Percentiles rank a stretch among this genome's conserved stretches.
These are phyloP conservation scores for Drosophila burlai DNA, from an alignment of 1,140 invertebrate genomes.

Conservation along the genomic window DNA sequence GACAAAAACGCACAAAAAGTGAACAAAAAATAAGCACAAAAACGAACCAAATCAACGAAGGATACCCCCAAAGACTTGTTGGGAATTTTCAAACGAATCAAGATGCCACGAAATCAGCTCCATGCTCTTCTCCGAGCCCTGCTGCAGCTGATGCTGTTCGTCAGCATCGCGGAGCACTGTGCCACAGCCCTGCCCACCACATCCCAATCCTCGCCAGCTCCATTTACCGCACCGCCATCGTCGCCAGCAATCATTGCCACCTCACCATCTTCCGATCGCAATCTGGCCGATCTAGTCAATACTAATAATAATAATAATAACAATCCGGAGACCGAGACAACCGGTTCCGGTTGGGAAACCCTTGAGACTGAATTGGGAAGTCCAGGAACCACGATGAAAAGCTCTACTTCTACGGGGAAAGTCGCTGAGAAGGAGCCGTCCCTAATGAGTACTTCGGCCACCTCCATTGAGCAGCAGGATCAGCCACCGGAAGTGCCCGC, in stretches of 20 bases:
- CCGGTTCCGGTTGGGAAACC: constrained; percentile 65
- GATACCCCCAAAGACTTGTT: constrained; percentile 5
- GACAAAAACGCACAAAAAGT: constrained; percentile 60
- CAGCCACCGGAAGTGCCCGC: constrained; percentile 75
- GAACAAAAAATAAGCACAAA: constrained; percentile 5
- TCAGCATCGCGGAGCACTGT: constrained; percentile 61
- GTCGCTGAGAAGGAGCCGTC: constrained; percentile 16
- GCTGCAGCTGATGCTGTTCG: constrained; percentile 66
- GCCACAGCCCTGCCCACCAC: constrained; percentile 59
- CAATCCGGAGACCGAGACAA: constrained; percentile 49
- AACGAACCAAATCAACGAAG: constrained; percentile 17
- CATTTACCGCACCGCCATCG: constrained; percentile 37
- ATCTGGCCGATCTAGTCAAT: constrained; percentile 62
- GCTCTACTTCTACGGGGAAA: constrained; percentile 26
- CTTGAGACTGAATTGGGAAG: constrained; percentile 74
- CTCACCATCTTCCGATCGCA: constrained; percentile 36
- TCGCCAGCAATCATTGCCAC: constrained; percentile 12
- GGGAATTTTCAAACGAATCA: constrained; percentile 23
- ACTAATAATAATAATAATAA: constrained; percentile 8
- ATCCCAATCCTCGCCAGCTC: constrained; percentile 41
- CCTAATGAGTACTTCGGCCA: constrained; percentile 57
- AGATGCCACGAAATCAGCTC: constrained; percentile 69
- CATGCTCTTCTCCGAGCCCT: constrained; percentile 51
- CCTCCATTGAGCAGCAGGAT: constrained; percentile 82
- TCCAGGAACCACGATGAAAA: constrained; percentile 24